Conservation (phyloP, 2,113 vertebrate genomes). For the Okapia johnstoni region DNA sequence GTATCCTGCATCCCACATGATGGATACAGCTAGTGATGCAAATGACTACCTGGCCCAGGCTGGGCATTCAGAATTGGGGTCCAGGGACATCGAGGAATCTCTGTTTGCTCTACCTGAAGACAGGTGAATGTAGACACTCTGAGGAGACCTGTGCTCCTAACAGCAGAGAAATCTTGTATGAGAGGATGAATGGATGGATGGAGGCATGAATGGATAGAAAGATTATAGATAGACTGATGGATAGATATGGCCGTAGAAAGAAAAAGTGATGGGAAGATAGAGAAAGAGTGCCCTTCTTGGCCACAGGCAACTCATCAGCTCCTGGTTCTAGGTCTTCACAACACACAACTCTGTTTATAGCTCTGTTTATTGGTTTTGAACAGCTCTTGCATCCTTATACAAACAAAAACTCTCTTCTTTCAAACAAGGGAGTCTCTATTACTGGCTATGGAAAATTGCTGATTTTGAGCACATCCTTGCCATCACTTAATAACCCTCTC, state of each 20-base stretch:
- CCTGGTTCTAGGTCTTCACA: background rate
- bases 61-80: background rate
- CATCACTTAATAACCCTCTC: background rate
- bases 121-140: background rate
- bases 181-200: background rate
- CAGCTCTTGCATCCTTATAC: background rate
- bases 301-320: background rate
- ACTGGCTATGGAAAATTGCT: background rate
- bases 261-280: background rate
- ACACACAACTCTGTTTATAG: background rate
- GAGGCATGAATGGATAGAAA: background rate
- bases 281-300: background rate
- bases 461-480: background rate
- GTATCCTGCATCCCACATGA: too few species aligned
- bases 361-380: background rate
- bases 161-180: background rate
- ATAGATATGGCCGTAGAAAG: background rate
- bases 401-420: background rate
- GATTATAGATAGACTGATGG: background rate
- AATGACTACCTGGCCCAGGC: background rate
- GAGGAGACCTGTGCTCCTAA: background rate
- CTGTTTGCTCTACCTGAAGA: background rate
- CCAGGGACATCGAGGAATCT: background rate
- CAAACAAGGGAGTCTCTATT: background rate
- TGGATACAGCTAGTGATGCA: background rate